Evolutionary conservation across 1,140 invertebrate genomes (phyloP), one percentile per base, ranked within the genome.

Genomic region (Pseudomyrmex flavicornis): DNA sequence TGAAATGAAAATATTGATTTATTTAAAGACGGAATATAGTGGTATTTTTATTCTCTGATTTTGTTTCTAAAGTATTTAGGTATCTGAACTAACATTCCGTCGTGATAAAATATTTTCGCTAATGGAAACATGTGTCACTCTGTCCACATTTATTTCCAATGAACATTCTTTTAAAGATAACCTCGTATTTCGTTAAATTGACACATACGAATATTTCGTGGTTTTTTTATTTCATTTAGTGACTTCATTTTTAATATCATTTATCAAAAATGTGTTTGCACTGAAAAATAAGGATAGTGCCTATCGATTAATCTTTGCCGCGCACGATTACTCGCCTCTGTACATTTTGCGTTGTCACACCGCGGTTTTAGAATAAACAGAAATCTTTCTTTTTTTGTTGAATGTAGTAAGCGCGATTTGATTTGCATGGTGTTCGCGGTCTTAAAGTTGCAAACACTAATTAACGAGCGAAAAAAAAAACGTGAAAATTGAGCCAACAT

Each of bases 271-370:
- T 72, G 22, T 70, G 59, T 72, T 46, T 70, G 52, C n/a, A 56
- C 76, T 15, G 44, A 44, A 66, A 80, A 72, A 72, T 80, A 66
- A 80, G 44, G 20, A 52, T 59, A 59, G 65, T 44, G 76, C 35
- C 54, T 59, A 66, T 80, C 76, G 66, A 80, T 80, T 65, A 80
- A 80, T 80, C 72, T 35, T 80, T 5, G 56, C 46, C 20, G 76
- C 66, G 56, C 44, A 68, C 76, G 54, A 80, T 80, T 80, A 59
- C 44, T 70, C 76, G 54, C 8, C 44, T 35, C 12, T 68, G 76
- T n/a, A 35, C 63, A 26, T 68, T 77, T 56, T 44, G 56, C 63
- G 13, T 56, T 46, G 13, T 77, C n/a, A 12, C 48, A 26, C 2
- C 26, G 26, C 62, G 13, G 17, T 22, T 77, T 63, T 77, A 69